Evolutionary conservation across 2,888 invertebrate genomes (phyloP), one percentile per base, ranked within the genome.

Genomic region (Rhogogaster chlorosoma): DNA sequence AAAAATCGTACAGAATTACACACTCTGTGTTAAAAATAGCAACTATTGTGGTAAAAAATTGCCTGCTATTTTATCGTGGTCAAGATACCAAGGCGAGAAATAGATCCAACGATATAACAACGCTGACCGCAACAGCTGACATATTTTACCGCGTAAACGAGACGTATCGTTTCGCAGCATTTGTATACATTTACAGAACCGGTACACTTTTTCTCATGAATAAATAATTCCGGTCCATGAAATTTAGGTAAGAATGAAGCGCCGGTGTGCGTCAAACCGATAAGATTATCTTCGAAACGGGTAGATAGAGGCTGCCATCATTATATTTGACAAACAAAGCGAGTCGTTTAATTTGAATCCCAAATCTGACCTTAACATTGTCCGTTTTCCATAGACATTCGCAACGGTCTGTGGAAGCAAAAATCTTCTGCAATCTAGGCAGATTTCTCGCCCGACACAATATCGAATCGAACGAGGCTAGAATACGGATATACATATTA

Each of bases 241-340:
- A 38, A 38, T 18, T n/a, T 26, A n/a, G 71, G 42, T 42, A 71
- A 71, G 42, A n/a, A 22, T 42, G 10, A 38, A 42, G 38, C 38
- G 10, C 9, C 12, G 18, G 70, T 36, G 15, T 18, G 36, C 18
- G 36, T 70, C 9, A 36, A 36, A 18, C 18, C 22, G 67, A 29
- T 67, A 32, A 67, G 67, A 67, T 67, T 67, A 67, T 67, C 32
- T 67, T 18, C 18, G 32, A 18, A 29, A 32, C 26, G 32, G 26
- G 6, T 61, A 61, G 61, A 61, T 26, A 10, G 3, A 61, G 29
- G 2, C 22, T 36, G 18, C n/a, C 71, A 71, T 10, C 9, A 38
- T 38, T 32, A 77, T 49, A 77, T 49, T 45, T 53, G 29, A 45
- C 53, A 77, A 77, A 77, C 18, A 49, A 29, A 77, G 26, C 45